These are phyloP conservation scores for Henicopernis longicauda DNA, from an alignment of 2,113 vertebrate species.

Conservation along the genomic window DNA sequence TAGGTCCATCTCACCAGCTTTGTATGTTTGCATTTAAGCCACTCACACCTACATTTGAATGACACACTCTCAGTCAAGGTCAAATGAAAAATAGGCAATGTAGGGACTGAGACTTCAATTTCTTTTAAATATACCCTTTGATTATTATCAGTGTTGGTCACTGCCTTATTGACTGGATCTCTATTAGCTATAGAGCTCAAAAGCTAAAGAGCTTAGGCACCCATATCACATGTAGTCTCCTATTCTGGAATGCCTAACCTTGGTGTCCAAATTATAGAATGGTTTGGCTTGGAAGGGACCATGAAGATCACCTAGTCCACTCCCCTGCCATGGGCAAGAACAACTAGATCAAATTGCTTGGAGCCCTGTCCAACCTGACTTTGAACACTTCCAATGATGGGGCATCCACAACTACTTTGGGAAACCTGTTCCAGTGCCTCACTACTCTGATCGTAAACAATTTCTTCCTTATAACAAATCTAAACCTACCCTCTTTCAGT, in stretches of 20 bases:
- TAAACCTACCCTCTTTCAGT: neutral
- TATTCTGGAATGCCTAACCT: neutral
- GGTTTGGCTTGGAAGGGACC: neutral
- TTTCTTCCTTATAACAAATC: neutral
- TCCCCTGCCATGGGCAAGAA: fast-evolving
- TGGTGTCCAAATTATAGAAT: neutral
- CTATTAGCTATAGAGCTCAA: neutral
- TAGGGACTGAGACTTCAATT: neutral
- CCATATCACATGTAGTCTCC: fast-evolving
- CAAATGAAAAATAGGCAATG: neutral
- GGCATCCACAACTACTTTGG: neutral
- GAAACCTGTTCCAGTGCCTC: neutral
- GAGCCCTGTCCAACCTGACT: neutral
- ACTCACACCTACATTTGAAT: neutral
- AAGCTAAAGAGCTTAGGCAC: neutral
- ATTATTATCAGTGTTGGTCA: neutral
- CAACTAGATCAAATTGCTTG: neutral
- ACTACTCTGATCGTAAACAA: fast-evolving
- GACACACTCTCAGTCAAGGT: neutral
- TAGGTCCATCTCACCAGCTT: neutral
- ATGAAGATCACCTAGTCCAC: neutral
- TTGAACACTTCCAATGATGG: neutral
- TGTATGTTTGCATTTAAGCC: neutral
- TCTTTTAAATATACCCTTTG: neutral
- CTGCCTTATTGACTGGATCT: neutral